Base-by-base conservation (phyloP, 2,797 vertebrate genomes). In the Mergus octosetaceus region DNA sequence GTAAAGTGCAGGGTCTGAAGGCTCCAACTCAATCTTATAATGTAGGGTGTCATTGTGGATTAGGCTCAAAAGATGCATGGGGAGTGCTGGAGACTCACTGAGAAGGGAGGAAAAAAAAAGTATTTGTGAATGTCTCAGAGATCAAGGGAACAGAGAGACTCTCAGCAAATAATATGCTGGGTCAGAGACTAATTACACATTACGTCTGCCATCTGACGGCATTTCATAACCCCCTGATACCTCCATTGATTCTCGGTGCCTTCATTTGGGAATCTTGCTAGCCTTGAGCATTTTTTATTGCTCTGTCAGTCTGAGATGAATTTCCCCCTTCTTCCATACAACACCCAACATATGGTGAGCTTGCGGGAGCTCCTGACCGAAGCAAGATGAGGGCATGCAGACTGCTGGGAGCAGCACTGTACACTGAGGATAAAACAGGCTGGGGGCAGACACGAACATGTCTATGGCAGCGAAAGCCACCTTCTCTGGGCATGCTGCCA, bases 111-210 rank as follows among this genome's bases (percentile, higher is more conserved):
- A 72, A 72, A 65, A 49, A 49, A 49, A 49, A 49, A 24, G 5
- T 69, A 9, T 69, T 79, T 72, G 32, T 66, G 34, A 70, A 83
- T 60, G 11, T 49, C 62, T 88, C 47, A 51, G 28, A 79, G 68
- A 80, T 79, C 39, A 64, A 83, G 39, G 39, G 74, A 94, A 85
- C 27, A 70, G 51, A 73, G 36, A 54, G 14, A n/a, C 25, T 66
- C 68, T 83, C 76, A 81, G 68, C 88, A 81, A 81, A 75, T 80
- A 90, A 88, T 64, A 32, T 58, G 51, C 60, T 74, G 60, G 71
- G 71, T 93, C 84, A 96, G 92, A 90, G 60, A 88, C 74, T 94
- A 95, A 90, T 93, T 92, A 62, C 84, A 70, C 58, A 64, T 56
- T 78, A 56, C 62, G 70, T 82, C 77, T 88, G n/a, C 69, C 51